Percentiles rank a stretch among this genome's conserved stretches.
Conservation (phyloP, 2,888 invertebrate genomes). For the Trissolcus japonicus region DNA sequence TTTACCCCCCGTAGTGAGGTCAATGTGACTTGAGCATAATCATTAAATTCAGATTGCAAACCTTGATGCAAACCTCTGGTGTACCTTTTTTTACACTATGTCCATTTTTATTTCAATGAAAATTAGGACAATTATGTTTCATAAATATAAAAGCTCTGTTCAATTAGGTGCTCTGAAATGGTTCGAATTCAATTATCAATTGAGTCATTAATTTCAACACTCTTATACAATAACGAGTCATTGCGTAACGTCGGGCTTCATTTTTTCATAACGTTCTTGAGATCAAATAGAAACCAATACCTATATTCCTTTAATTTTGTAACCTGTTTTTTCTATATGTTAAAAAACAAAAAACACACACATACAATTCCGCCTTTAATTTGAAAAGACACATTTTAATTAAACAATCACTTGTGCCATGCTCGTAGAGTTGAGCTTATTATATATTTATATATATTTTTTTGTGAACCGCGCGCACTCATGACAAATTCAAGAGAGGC, state of each 20-base stretch:
- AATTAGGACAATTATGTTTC: conserved; percentile 24
- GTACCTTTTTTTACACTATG: conserved; percentile 32
- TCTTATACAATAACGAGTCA: not conserved
- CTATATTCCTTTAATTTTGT: no score
- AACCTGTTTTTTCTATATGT: no score
- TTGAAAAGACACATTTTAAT: conserved; percentile 17
- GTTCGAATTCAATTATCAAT: not conserved
- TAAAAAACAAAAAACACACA: no score
- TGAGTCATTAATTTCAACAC: not conserved
- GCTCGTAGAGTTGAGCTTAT: conserved; percentile 14
- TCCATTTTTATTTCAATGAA: conserved; percentile 37
- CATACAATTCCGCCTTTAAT: not conserved
- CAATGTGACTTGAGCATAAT: conserved; percentile 56
- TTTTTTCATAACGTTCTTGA: not conserved
- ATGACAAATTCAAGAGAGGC: conserved; percentile 45
- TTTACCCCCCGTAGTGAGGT: conserved; percentile 73
- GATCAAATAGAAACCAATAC: not conserved
- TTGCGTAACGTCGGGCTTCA: no score
- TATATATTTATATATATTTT: conserved; percentile 5
- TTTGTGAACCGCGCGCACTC: conserved; percentile 7
- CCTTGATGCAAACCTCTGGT: conserved; percentile 43
- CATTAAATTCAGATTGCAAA: conserved; percentile 45
- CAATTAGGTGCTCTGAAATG: conserved; percentile 24
- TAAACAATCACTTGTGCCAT: conserved; percentile 28
- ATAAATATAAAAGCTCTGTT: conserved; percentile 23